phyloP scores from a whole-genome alignment of 2,113 vertebrate genomes.

The Entomyzon cyanotis region DNA sequence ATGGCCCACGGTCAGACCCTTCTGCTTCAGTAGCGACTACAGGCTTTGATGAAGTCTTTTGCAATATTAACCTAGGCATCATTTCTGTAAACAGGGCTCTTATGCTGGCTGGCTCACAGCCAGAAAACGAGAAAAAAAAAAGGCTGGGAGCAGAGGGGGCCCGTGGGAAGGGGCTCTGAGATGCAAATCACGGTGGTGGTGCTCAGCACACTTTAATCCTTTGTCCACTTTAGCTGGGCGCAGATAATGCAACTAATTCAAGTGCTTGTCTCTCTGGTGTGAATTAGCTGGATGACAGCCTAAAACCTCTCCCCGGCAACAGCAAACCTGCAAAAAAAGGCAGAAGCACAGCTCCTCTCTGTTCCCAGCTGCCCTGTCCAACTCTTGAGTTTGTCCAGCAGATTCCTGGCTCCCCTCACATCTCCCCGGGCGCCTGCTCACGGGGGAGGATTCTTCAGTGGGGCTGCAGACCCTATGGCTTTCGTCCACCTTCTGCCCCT shows the following conservation, averaged over 20 bases:
- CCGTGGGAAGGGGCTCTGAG: slow-evolving; percentile 51
- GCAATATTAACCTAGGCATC: slow-evolving; percentile 21
- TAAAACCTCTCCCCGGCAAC: slow-evolving; percentile 50
- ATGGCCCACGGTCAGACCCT: not conserved
- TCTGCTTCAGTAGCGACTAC: not conserved
- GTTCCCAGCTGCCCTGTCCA: not conserved
- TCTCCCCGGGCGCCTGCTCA: not conserved
- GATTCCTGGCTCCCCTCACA: not conserved
- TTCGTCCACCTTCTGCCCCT: not conserved
- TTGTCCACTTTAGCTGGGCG: slow-evolving; percentile 41
- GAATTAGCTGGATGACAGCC: slow-evolving; percentile 48
- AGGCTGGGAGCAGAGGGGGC: not conserved
- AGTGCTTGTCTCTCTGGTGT: slow-evolving; percentile 30
- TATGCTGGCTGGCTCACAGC: not conserved
- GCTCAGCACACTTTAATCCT: slow-evolving; percentile 51
- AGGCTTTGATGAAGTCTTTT: slow-evolving; percentile 10
- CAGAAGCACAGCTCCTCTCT: slow-evolving; percentile 7
- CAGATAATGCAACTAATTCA: slow-evolving; percentile 53
- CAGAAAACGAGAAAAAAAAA: not conserved
- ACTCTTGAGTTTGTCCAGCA: not conserved
- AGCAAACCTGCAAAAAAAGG: slow-evolving; percentile 28
- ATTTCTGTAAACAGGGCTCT: slow-evolving; percentile 32
- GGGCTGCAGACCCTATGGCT: not conserved
- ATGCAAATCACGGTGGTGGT: slow-evolving; percentile 27
- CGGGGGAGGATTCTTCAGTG: not conserved